A percentile compares a stretch with the other conserved stretches of the same genome.
Evolutionary conservation across 2,113 vertebrate genomes (phyloP).

Genomic region (Clupea harengus): DNA sequence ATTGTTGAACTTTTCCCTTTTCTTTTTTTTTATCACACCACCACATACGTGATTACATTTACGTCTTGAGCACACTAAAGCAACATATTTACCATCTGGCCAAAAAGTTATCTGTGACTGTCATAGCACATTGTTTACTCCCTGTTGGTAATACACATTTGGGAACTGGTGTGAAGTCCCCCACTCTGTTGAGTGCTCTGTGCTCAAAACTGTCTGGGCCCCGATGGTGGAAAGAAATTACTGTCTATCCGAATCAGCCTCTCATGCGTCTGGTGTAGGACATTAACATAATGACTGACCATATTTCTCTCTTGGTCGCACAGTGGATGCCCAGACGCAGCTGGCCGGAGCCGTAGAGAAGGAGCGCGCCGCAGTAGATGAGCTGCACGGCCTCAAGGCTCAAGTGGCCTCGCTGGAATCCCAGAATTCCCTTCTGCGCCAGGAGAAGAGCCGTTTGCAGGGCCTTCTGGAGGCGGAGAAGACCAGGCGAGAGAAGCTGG

Average conservation of each 20-base stretch:
- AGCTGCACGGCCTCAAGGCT: constrained; percentile 80
- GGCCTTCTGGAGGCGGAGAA: constrained; percentile 86
- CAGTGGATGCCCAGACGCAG: constrained; percentile 88
- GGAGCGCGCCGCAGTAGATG: constrained; percentile 87
- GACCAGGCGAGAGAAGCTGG: constrained; percentile 80
- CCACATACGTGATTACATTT: neutral
- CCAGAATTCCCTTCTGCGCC: constrained; percentile 87
- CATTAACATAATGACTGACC: neutral
- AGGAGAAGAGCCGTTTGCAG: constrained; percentile 85
- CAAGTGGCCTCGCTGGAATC: constrained; percentile 87
- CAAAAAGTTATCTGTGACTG: no score
- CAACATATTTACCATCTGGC: neutral
- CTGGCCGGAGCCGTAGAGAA: constrained; percentile 89
- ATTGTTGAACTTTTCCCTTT: neutral
- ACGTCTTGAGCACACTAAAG: neutral
- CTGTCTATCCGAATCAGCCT: neutral
- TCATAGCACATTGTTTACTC: neutral
- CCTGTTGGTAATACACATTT: neutral
- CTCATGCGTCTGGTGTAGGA: neutral
- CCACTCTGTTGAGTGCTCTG: neutral
- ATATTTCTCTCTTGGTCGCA: neutral
- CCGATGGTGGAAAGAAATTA: neutral
- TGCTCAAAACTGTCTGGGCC: no score
- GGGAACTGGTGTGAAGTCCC: no score
- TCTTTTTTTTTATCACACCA: neutral